Percentiles rank a stretch among this genome's conserved stretches.
Evolutionary conservation across 2,113 vertebrate species (phyloP).

Genomic region (Noctilio leporinus): DNA sequence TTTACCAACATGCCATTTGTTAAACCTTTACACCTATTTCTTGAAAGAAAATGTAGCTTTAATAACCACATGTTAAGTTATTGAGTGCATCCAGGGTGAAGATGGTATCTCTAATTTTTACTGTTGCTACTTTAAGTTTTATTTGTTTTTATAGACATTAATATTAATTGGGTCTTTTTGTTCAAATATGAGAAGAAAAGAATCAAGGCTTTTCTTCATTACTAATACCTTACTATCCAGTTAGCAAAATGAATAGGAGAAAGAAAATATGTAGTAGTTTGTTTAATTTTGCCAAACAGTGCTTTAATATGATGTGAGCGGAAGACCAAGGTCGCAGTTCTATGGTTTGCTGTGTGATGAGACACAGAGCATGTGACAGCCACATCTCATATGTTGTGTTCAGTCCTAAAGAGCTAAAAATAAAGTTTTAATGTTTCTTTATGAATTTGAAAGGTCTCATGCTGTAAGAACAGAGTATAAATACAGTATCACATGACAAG

Average conservation of each 20-base stretch:
- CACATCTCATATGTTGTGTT: background rate
- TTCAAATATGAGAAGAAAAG: background rate
- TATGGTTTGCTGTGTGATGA: background rate
- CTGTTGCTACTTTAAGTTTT: background rate
- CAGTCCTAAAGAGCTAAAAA: background rate
- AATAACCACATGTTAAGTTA: background rate
- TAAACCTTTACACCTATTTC: background rate
- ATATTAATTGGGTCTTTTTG: background rate
- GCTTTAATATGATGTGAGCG: background rate
- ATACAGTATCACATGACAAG: constrained; percentile 42
- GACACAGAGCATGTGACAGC: background rate
- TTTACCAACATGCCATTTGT: background rate
- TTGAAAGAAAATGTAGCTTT: background rate
- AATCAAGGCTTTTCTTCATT: background rate
- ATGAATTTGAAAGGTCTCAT: constrained; percentile 13
- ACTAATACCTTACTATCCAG: background rate
- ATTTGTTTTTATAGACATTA: background rate
- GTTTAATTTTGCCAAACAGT: background rate
- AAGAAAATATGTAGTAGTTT: background rate
- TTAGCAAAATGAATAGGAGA: background rate
- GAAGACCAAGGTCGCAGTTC: background rate
- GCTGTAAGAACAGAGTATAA: constrained; percentile 4
- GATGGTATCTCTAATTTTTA: background rate
- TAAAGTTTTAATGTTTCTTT: constrained; percentile 6
- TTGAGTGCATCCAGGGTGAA: background rate